Base-by-base conservation (phyloP, 2,797 vertebrate species). In the Notamacropus eugenii region DNA sequence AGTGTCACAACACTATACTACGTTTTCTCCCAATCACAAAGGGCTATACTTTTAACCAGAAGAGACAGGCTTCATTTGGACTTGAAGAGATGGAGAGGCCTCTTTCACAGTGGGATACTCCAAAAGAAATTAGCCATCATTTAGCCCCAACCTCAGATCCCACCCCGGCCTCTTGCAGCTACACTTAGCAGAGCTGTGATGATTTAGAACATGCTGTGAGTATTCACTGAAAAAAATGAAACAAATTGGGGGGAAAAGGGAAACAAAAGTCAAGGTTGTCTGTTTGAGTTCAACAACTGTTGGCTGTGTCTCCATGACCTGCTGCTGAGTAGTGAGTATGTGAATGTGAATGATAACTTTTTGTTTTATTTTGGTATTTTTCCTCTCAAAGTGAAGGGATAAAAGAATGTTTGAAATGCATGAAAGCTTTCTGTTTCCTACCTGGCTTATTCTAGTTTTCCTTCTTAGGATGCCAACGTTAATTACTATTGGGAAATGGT, bases 401-500 rank as follows among this genome's bases (percentile, higher is more conserved):
- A 93, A 92, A 94, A 92, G 46, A 95, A 28, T 34, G 59, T 74
- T 94, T 55, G 87, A 94, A 92, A 96, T 82, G 56, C 92, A 93
- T 3, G 29, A 92, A 93, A 90, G 95, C 93, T 9, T 91, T 93
- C 52, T 82, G 82, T 91, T 95, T 96, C 93, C 95, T 55, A 94
- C 29, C 54, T 82, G 92, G 93, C 57, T 95, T 91, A 59, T 90
- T 91, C 74, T 82, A 27, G 40, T 93, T 93, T 67, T 31, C 57
- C 82, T 96, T 93, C 95, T 93, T 92, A 16, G 92, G 54, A 91
- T 74, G 92, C 94, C 96, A 92, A 31, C 91, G 87, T 96, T 67
- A 97, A 97, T 96, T 93, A 92, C 90, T 96, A 54, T 57, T 90
- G 58, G 94, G 95, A 97, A 96, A 97, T 93, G 52, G 91, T 96